A percentile compares a stretch with the other conserved stretches of the same genome.
Conservation (phyloP, 2,888 invertebrate genomes). For the Parnassius smintheus region DNA sequence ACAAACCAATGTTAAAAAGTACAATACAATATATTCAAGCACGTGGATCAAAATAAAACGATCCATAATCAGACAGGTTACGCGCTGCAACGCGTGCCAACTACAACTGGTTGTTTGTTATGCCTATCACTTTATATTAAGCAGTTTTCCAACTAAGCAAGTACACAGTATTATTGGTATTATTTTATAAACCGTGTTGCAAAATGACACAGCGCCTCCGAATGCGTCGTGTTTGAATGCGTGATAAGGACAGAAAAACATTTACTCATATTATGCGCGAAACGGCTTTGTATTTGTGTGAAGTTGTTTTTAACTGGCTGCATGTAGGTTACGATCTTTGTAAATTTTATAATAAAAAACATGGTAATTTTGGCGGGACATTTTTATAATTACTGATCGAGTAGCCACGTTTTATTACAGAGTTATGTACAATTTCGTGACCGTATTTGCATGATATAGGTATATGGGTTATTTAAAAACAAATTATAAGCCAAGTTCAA, state of each 20-base stretch:
- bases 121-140: constrained; percentile 29
- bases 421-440: no score
- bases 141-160: constrained; percentile 33
- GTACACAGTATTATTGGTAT: constrained; percentile 13
- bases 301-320: constrained; percentile 25
- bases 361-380: constrained; percentile 5
- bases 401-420: no score
- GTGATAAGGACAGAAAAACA: constrained; percentile 33
- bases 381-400: neutral
- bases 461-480: no score
- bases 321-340: constrained; percentile 30
- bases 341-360: constrained; percentile 20
- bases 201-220: constrained; percentile 28
- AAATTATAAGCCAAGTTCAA: no score
- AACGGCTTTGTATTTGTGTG: constrained; percentile 22
- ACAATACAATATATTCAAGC: constrained; percentile 2
- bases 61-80: constrained; percentile 3
- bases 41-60: constrained; percentile 7
- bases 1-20: constrained; percentile 6
- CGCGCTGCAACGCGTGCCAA: constrained; percentile 16
- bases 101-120: constrained; percentile 12
- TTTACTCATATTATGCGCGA: constrained; percentile 32
- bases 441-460: no score
- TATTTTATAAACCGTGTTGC: constrained; percentile 9
- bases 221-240: constrained; percentile 13